Evolutionary conservation across 2,888 invertebrate species (phyloP), one percentile per base, ranked within the genome.

Genomic region (Diarsia brunnea): DNA sequence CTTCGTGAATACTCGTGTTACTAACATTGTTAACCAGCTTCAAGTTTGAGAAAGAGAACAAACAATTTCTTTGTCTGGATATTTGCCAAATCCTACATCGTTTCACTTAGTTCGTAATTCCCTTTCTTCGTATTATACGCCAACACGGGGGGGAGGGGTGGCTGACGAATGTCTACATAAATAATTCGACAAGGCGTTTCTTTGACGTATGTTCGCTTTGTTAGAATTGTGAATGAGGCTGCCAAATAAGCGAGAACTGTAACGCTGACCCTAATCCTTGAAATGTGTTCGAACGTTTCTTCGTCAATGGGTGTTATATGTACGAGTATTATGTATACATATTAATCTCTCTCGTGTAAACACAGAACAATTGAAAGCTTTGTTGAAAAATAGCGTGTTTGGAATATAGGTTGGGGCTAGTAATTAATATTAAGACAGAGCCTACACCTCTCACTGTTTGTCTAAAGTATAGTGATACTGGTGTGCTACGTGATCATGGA

Each of bases 401-500:
- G 14, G 14, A 55, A 55, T 31, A 60, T 21, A 55, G 14, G 24
- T 55, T 55, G 14, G 24, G 24, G 7, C 55, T 24, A 14, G 0
- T 0, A 24, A 24, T 24, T 55, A 24, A 24, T 14, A 55, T 5
- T 24, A 53, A 4, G 14, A 24, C 55, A 24, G 14, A 55, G 7
- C 24, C 5, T 24, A 43, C 10, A 31, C 21, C 1, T 53, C 4
- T 0, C 7, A 3, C 10, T 61, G n/a, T 5, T 66, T 53, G 14
- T 74, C 0, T 93, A 97, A 97, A 97, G 97, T 38, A 85, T 97
- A 63, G 95, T 97, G 8, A 97, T 97, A 91, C 89, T 97, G 77
- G 92, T 97, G 27, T 97, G 97, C 90, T 97, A 97, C 92, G 96
- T 97, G 71, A 89, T 97, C 38, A 95, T 97, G 73, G 97, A 97